A percentile compares a stretch with the other conserved stretches of the same genome.
These are phyloP conservation scores for Takifugu rubripes DNA, from an alignment of 2,797 vertebrate genomes.

Conservation along the genomic window DNA sequence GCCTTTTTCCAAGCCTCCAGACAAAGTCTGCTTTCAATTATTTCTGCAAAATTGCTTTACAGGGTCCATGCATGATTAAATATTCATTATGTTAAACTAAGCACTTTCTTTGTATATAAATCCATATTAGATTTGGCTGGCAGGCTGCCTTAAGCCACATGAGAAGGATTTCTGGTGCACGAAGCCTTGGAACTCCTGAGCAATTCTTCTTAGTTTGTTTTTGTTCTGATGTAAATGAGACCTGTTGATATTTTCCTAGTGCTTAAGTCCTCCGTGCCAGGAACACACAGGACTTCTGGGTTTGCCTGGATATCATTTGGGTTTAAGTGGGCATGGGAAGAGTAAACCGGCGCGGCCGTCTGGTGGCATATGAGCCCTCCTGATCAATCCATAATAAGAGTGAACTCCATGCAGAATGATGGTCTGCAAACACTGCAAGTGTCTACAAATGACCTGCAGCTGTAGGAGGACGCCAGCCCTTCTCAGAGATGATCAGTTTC, in stretches of 20 bases:
- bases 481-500: constrained; percentile 72
- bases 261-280: constrained; percentile 26
- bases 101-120: constrained; percentile 86
- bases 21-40: constrained; percentile 89
- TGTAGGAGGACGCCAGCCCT: constrained; percentile 48
- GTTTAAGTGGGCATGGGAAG: constrained; percentile 67
- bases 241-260: constrained; percentile 72
- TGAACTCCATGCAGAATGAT: constrained; percentile 42
- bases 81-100: constrained; percentile 89
- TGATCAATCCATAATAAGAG: constrained; percentile 33
- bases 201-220: constrained; percentile 71
- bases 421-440: constrained; percentile 22
- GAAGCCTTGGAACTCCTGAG: constrained; percentile 65
- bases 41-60: constrained; percentile 86
- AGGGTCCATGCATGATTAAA: constrained; percentile 85
- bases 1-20: constrained; percentile 69
- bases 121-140: constrained; percentile 83
- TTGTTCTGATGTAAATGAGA: constrained; percentile 73
- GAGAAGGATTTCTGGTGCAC: constrained; percentile 76
- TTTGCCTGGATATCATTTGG: constrained; percentile 46
- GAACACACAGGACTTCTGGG: constrained; percentile 60
- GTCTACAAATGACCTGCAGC: constrained; percentile 33
- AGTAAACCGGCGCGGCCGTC: constrained; percentile 64
- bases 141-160: constrained; percentile 78
- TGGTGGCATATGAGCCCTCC: constrained; percentile 38